Conservation (phyloP, 2,797 vertebrate species). For the Argya squamiceps region DNA sequence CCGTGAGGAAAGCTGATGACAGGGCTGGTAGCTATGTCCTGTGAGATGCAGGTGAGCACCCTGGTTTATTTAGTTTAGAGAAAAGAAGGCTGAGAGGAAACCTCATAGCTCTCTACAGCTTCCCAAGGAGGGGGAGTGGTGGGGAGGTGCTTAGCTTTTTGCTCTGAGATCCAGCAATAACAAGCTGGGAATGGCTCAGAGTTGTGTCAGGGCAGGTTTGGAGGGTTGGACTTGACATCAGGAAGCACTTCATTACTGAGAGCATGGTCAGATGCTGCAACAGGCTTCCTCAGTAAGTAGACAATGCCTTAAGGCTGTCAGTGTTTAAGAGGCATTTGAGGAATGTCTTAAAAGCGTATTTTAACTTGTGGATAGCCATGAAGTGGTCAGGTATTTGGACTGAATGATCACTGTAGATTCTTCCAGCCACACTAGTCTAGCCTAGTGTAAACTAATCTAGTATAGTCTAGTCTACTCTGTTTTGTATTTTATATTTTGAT, state of each 20-base stretch:
- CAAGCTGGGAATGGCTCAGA: background rate
- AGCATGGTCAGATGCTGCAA: background rate
- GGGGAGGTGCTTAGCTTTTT: background rate
- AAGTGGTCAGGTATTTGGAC: background rate
- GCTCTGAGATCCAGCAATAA: background rate
- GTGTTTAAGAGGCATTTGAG: background rate
- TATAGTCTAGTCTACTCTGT: background rate
- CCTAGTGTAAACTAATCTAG: background rate
- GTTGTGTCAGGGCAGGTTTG: background rate
- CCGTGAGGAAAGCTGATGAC: background rate
- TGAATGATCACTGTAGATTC: background rate
- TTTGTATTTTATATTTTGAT: background rate
- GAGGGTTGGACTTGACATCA: background rate
- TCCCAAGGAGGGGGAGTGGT: rapidly evolving
- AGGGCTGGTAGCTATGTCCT: background rate
- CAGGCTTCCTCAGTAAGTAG: background rate
- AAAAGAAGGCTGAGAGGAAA: background rate
- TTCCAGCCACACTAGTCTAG: background rate
- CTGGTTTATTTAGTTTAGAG: background rate
- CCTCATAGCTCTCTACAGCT: background rate
- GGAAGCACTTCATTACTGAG: background rate
- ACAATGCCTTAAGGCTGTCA: background rate
- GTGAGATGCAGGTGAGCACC: background rate
- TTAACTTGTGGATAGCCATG: background rate
- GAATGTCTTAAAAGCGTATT: background rate